A percentile compares a stretch with the other conserved stretches of the same genome.
Conservation (phyloP, 2,888 invertebrate species). For the Apamea epomidion region DNA sequence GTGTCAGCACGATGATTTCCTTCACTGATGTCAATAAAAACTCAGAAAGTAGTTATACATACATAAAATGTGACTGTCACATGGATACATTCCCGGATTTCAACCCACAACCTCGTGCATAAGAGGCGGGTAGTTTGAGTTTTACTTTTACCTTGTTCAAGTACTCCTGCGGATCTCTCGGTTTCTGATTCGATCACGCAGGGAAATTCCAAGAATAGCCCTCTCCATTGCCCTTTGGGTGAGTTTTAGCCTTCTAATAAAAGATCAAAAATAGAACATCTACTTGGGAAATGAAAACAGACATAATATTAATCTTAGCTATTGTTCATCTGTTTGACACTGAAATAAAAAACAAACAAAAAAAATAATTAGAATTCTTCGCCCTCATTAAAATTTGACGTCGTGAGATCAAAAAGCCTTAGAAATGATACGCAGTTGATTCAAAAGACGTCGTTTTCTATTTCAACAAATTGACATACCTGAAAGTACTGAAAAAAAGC, state of each 20-base stretch:
- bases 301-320: conserved; percentile 1
- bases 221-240: too few species aligned
- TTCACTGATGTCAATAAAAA: too few species aligned
- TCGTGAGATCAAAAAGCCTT: conserved; percentile 67
- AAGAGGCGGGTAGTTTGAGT: too few species aligned
- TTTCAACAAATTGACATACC: conserved; percentile 36
- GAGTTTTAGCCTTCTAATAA: neutral
- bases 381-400: conserved; percentile 69
- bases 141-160: too few species aligned
- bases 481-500: conserved; percentile 2
- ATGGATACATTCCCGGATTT: too few species aligned
- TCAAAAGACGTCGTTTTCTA: conserved; percentile 42
- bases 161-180: too few species aligned
- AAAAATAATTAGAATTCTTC: conserved; percentile 67
- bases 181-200: too few species aligned
- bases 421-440: conserved; percentile 52
- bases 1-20: too few species aligned
- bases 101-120: too few species aligned
- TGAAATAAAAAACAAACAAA: conserved; percentile 11
- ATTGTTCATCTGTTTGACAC: conserved; percentile 34
- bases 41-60: too few species aligned
- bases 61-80: too few species aligned
- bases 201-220: too few species aligned
- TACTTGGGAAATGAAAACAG: neutral
- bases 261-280: conserved; percentile 1